Evolutionary conservation across 1,140 invertebrate species (phyloP), one percentile per base, ranked within the genome.

Genomic region (Zaprionus africanus): DNA sequence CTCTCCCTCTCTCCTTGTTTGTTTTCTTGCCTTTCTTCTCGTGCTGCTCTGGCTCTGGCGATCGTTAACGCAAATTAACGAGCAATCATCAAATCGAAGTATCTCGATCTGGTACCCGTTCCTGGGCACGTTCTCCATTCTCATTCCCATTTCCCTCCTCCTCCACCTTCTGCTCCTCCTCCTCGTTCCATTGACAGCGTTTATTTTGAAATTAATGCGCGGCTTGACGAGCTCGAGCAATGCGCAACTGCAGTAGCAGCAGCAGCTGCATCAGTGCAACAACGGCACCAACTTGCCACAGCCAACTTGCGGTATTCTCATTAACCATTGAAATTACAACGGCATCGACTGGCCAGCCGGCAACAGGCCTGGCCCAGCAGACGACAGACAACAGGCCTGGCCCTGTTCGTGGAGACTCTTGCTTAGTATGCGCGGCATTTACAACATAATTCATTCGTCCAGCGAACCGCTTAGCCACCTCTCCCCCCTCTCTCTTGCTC

Each of bases 1-100:
- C 22, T 22, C 22, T 22, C 22, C 2, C 22, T 22, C 5, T 46
- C n/a, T 46, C 7, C 77, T 82, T 87, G 83, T 87, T 87, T 87
- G 83, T 76, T 82, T 87, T 82, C 19, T 59, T 57, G 9, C 51
- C 9, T n/a, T 57, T 43, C 26, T 19, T 49, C 19, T 7, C 36
- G 11, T 19, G 56, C 17, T 56, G 38, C 46, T 64, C 31, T 34
- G 31, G 31, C 31, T 31, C 31, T 22, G 22, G 22, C 69, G 90
- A 86, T 91, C 90, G 90, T 92, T 91, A 91, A 91, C 88, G 72
- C 81, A 91, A 91, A 91, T 91, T 91, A 91, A 91, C 82, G 82
- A 91, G 78, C 90, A 83, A 90, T 91, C 90, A 91, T 91, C 90
- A 90, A 91, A 90, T 90, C 85, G 85, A 90, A 82, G 76, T 75